phyloP scores from a whole-genome alignment of 2,113 vertebrate species.

The Silurus glanis region DNA sequence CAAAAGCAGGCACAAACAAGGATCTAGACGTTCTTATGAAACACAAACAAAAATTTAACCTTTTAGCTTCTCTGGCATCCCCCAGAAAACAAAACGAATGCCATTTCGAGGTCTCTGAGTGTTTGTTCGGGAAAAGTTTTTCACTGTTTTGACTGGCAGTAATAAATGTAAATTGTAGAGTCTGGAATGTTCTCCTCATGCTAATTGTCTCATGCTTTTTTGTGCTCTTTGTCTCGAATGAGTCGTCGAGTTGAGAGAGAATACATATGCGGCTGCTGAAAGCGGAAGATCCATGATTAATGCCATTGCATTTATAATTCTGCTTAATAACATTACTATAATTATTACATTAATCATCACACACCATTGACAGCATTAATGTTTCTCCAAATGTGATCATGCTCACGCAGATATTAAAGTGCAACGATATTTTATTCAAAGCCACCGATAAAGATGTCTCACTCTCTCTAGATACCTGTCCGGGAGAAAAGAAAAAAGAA shows the following conservation, averaged over 20 bases:
- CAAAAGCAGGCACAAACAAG: constrained; percentile 54
- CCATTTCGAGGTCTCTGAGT: neutral
- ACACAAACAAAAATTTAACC: constrained; percentile 37
- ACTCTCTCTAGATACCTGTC: constrained; percentile 58
- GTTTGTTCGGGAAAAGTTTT: neutral
- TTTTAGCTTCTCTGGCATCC: constrained; percentile 23
- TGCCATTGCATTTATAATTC: constrained; percentile 67
- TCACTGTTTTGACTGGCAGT: constrained; percentile 10
- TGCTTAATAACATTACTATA: constrained; percentile 65
- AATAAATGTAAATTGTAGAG: neutral
- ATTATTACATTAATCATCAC: constrained; percentile 68
- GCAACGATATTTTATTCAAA: constrained; percentile 49
- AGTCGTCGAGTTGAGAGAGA: constrained; percentile 42
- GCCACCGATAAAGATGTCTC: constrained; percentile 54
- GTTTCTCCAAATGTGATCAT: constrained; percentile 59
- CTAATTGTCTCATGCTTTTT: constrained; percentile 24
- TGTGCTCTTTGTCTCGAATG: constrained; percentile 38
- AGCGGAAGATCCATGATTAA: constrained; percentile 61
- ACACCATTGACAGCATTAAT: constrained; percentile 59
- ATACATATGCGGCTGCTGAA: constrained; percentile 46
- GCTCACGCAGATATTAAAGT: constrained; percentile 48
- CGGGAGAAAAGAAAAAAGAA: constrained; percentile 35
- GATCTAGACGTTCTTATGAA: constrained; percentile 24
- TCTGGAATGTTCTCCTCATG: neutral
- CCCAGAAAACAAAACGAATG: constrained; percentile 22